Conservation (phyloP, 1,140 invertebrate genomes). For the Whitmania pigra region DNA sequence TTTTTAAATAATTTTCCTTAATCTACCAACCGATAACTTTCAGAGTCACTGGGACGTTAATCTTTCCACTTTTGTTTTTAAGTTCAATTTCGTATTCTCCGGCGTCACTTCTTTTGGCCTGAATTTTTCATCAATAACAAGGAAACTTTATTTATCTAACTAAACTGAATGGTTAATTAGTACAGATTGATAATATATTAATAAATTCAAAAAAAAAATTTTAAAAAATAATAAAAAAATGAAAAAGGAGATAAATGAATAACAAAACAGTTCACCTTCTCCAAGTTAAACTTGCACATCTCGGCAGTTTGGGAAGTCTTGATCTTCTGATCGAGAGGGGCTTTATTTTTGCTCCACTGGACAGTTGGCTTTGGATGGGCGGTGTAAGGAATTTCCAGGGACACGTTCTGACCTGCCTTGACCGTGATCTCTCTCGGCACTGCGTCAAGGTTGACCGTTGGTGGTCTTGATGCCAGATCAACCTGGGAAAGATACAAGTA, state of each 20-base stretch:
- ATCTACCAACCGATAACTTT: slow-evolving; percentile 27
- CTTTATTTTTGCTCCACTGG: slow-evolving; percentile 43
- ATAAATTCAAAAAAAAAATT: too few relatives aligned
- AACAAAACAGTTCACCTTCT: slow-evolving; percentile 13
- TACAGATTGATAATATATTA: too few relatives aligned
- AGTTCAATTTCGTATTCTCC: slow-evolving; percentile 30
- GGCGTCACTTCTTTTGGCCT: slow-evolving; percentile 20
- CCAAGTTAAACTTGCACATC: slow-evolving; percentile 25
- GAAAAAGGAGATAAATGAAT: too few relatives aligned
- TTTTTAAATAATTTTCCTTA: not conserved
- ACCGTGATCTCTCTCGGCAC: slow-evolving; percentile 40
- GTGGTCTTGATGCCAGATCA: slow-evolving; percentile 35
- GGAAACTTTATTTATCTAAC: too few relatives aligned
- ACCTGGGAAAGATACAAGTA: not conserved
- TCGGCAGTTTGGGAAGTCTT: slow-evolving; percentile 20
- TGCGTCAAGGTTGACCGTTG: slow-evolving; percentile 40
- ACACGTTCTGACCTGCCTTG: slow-evolving; percentile 38
- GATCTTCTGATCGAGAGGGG: slow-evolving; percentile 39
- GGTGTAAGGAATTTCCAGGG: slow-evolving; percentile 70
- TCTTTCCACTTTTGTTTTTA: slow-evolving; percentile 28
- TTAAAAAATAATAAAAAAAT: too few relatives aligned
- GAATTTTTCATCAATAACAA: not conserved
- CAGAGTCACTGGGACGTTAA: slow-evolving; percentile 27
- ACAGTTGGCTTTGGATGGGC: slow-evolving; percentile 38
- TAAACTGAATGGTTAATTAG: too few relatives aligned